Evolutionary conservation across 2,888 invertebrate genomes (phyloP).

Genomic region (Ephialtes manifestator): DNA sequence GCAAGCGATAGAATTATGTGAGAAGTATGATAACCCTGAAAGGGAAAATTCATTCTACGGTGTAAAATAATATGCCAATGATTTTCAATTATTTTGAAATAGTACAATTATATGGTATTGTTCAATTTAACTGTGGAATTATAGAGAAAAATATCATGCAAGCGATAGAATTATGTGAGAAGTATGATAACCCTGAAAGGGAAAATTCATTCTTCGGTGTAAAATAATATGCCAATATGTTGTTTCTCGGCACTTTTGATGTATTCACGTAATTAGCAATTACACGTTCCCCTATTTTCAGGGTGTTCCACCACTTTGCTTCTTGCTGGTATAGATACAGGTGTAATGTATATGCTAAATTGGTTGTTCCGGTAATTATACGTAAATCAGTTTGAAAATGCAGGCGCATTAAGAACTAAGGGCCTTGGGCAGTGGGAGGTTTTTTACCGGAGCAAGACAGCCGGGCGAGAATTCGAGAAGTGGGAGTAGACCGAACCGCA

Average conservation of each 20-base stretch:
- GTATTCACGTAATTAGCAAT: not conserved
- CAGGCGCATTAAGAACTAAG: conserved; percentile 74
- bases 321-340: not conserved
- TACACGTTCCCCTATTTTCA: not conserved
- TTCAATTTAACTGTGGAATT: too few relatives aligned
- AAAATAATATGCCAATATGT: not conserved
- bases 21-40: not conserved
- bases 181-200: not conserved
- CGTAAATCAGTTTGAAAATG: conserved; percentile 77
- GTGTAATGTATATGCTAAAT: conserved; percentile 14
- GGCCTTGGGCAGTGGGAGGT: conserved; percentile 78
- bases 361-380: conserved; percentile 78
- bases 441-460: conserved; percentile 67
- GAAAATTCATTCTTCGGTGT: not conserved
- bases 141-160: not conserved
- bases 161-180: not conserved
- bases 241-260: not conserved
- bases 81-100: too few relatives aligned
- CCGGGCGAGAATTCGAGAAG: conserved; percentile 17
- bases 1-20: not conserved
- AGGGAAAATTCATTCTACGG: not conserved
- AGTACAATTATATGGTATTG: too few relatives aligned
- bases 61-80: not conserved
- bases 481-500: conserved; percentile 42
- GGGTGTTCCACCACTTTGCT: not conserved